phyloP scores from a whole-genome alignment of 2,113 vertebrate genomes.

The Dicrurus megarhynchus region DNA sequence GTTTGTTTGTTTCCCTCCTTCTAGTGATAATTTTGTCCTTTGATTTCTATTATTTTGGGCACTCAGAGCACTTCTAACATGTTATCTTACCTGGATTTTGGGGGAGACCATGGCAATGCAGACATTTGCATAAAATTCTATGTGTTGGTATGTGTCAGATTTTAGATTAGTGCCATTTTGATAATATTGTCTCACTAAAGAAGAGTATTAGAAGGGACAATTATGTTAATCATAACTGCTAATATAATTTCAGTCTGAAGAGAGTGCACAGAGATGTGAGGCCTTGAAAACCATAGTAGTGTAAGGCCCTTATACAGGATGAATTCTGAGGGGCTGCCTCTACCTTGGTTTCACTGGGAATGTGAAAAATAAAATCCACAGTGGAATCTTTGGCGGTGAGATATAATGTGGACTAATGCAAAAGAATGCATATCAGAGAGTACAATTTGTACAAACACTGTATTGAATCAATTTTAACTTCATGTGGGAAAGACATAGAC shows the following conservation, averaged over 20 bases:
- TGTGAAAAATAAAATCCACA: neutral
- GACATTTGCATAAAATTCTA: neutral
- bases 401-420: neutral
- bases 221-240: neutral
- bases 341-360: neutral
- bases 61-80: accelerated
- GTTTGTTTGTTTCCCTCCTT: neutral
- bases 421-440: neutral
- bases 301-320: neutral
- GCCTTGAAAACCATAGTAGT: neutral
- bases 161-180: neutral
- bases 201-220: neutral
- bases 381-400: neutral
- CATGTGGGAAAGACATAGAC: neutral
- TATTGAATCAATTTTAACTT: constrained; percentile 38
- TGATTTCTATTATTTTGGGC: neutral
- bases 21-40: neutral
- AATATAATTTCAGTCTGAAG: neutral
- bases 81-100: neutral
- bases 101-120: neutral
- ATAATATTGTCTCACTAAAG: neutral
- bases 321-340: neutral
- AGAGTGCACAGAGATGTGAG: neutral
- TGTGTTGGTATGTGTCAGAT: neutral
- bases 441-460: neutral